Base-by-base conservation (phyloP, 2,113 vertebrate genomes). In the Cervus canadensis region DNA sequence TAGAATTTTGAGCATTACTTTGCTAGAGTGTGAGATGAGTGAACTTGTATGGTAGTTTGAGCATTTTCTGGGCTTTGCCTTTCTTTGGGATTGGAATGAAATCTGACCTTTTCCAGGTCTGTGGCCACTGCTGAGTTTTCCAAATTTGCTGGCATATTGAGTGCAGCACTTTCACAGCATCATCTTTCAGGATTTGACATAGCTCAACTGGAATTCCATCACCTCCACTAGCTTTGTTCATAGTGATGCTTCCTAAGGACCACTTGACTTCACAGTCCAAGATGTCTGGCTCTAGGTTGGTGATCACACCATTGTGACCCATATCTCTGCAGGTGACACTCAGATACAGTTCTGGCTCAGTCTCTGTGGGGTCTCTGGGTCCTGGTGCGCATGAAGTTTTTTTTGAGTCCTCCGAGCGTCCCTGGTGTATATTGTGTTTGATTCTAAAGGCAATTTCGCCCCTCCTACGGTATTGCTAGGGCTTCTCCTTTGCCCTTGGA, bases 31-130 rank as follows among this genome's bases (percentile, higher is more conserved):
- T 71, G 67, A 71, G 19, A 36, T 71, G 67, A 71, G n/a, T 71
- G 5, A 40, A 71, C 36, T 12, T 23, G 67, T 71, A 9, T 0
- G 0, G n/a, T 23, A 23, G 67, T 71, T 40, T 12, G n/a, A 40
- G n/a, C 67, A 67, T n/a, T n/a, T 33, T 67, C n/a, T 67, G 62
- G 33, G 7, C 7, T 67, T 67, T 67, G 62, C 7, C 62, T 67
- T 67, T 67, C 62, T 67, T n/a, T 67, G 33, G 4, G 33, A 67
- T 19, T 67, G 16, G 33, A 19, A n/a, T 67, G 62, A 67, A 67
- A 67, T n/a, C 16, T n/a, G 62, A n/a, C 4, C 33, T 67, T 67
- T 67, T 67, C 62, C 33, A 67, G 62, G n/a, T 3, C 62, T 64
- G 30, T 64, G 15, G 30, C 62, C 62, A 67, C 16, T 67, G 62